Base-by-base conservation (phyloP, 2,888 invertebrate genomes). In the Julus scanicus region DNA sequence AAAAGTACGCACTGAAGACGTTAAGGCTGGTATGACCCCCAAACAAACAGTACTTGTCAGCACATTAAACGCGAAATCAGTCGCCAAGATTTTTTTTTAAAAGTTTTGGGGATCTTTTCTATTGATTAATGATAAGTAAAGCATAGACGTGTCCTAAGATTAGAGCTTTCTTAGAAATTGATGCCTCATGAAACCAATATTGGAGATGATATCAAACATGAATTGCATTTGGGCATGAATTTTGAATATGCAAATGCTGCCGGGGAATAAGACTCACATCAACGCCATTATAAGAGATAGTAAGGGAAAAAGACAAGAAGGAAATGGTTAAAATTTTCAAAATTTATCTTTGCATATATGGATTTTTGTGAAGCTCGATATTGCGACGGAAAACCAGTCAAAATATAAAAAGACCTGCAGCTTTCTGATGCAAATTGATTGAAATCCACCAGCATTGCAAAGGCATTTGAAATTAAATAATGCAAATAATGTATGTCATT, bases 331-430 rank as follows among this genome's bases (percentile, higher is more conserved):
- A 85, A 85, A 85, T n/a, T 85, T 85, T 20, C 4, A 40, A 85
- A 40, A 85, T 85, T 8, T 84, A 84, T 85, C 15, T 85, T 49
- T 85, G 37, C 85, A 85, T 85, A 85, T 71, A 71, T 71, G 71
- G 71, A 71, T 71, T 71, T 71, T 71, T 63, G 0, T 63, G n/a
- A n/a, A 20, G 63, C 63, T 20, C 17, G 20, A 63, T 20, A 63
- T 63, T 6, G 20, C 20, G 63, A 63, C 1, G 13, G 13, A 71
- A 71, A 71, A 29, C 13, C 71, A 20, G 20, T 20, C n/a, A 1
- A 29, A 71, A 63, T 63, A 71, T 71, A 71, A 71, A 71, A 29
- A 9, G 71, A 15, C 53, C n/a, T 9, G 49, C 49, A 49, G 49
- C 49, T 49, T 49, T 49, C 4, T 53, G 71, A 71, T 71, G 71